Evolutionary conservation across 2,797 vertebrate genomes (phyloP).

Genomic region (Hafferia zeledoni): DNA sequence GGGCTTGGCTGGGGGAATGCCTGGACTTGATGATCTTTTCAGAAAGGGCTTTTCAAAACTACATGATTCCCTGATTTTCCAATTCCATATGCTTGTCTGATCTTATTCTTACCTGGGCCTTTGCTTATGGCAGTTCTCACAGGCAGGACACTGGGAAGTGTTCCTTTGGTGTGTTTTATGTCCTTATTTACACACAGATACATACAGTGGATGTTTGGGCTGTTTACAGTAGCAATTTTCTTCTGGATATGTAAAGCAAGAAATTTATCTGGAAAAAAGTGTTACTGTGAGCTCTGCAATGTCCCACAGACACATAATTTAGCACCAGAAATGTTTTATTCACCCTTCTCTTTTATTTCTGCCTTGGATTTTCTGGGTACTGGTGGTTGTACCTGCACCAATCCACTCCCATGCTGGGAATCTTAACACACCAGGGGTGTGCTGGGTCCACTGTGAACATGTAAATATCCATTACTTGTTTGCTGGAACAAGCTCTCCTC

Average conservation of each 20-base stretch:
- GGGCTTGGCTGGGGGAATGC: background rate
- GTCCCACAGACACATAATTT: background rate
- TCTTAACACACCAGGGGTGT: background rate
- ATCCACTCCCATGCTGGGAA: accelerated
- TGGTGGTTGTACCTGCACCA: background rate
- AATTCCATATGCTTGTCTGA: background rate
- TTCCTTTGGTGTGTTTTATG: background rate
- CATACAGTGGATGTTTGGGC: background rate
- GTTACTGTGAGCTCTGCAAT: background rate
- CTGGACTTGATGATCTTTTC: background rate
- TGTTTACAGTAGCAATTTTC: background rate
- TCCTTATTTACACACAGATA: background rate
- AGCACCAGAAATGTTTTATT: background rate
- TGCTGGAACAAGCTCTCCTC: background rate
- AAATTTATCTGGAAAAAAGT: background rate
- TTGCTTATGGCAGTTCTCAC: background rate
- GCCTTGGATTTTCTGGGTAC: background rate
- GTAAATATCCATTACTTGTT: background rate
- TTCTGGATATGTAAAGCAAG: background rate
- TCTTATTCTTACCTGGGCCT: background rate
- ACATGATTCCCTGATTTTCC: background rate
- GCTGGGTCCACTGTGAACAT: background rate
- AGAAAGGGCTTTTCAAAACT: background rate
- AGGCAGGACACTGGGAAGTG: background rate
- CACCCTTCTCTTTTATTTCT: background rate